Base-by-base conservation (phyloP, 2,113 vertebrate species). In the Artemisiospiza belli region DNA sequence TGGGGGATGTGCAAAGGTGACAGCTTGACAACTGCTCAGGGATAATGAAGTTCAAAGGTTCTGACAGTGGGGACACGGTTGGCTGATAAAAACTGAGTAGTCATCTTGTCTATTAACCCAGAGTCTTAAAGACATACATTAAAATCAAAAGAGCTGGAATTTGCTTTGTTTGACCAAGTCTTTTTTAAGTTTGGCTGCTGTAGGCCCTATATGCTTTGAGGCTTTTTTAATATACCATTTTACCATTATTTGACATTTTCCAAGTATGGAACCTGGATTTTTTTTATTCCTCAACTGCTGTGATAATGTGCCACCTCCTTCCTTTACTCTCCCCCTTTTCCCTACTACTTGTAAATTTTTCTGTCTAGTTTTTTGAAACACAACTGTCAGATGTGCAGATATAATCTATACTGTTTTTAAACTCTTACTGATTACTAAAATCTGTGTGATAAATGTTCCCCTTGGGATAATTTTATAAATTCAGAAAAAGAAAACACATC, bases 11-110 rank as follows among this genome's bases (percentile, higher is more conserved):
- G 90, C 89, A 84, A 89, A 94, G 90, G 81, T 94, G 81, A 87
- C 77, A 82, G 77, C 12, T 70, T 87, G 84, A 96, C 92, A 96
- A 75, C 47, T 95, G 69, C 73, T 86, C 35, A 6, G 68, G 75
- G 83, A 82, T 70, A 88, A 90, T n/a, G 67, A 94, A 80, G 85
- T 86, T 92, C 92, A 95, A 75, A 58, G 52, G 33, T 88, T 87
- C 58, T 61, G 72, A 87, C 67, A 30, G 0, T 59, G 43, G 47
- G 68, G 68, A 90, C 35, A 11, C 13, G 33, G 23, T 6, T 86
- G 85, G 55, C 55, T 74, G 55, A 55, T 55, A 31, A 90, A 94
- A 95, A 86, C 59, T 22, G 18, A 70, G 39, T 28, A 92, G 69
- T 63, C 72, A 58, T 91, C 61, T 76, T 75, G 80, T 82, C 37